Conservation (phyloP, 2,888 invertebrate genomes). For the Chouioia cunea region DNA sequence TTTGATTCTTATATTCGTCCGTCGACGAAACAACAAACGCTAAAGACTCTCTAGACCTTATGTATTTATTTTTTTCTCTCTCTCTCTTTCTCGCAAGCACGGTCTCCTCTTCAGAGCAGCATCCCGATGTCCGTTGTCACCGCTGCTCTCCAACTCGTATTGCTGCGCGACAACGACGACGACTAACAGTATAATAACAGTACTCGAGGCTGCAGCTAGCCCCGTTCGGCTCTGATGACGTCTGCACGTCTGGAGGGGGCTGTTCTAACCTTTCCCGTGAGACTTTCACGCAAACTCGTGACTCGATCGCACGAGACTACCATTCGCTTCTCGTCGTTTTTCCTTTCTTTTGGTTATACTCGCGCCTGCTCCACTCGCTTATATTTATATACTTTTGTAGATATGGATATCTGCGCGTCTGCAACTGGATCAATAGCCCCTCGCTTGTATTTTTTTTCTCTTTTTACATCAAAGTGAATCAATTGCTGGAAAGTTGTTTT, state of each 20-base stretch:
- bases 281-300: neutral
- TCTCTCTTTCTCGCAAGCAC: neutral
- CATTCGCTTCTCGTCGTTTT: neutral
- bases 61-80: neutral
- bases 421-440: no score
- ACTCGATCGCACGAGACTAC: constrained; percentile 26
- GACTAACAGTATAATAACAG: constrained; percentile 20
- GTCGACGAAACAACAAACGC: no score
- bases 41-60: no score
- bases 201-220: neutral
- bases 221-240: constrained; percentile 33
- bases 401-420: no score
- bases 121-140: neutral
- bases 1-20: no score
- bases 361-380: neutral
- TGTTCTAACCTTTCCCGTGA: neutral
- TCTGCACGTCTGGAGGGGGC: constrained; percentile 24
- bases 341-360: neutral
- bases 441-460: no score
- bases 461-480: no score
- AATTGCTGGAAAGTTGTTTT: no score
- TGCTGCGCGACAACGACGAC: constrained; percentile 23
- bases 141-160: neutral
- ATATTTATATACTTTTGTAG: no score
- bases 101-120: constrained; percentile 8